A percentile compares a stretch with the other conserved stretches of the same genome.
Evolutionary conservation across 2,797 vertebrate genomes (phyloP).

Genomic region (Hapalemur alaotrensis): DNA sequence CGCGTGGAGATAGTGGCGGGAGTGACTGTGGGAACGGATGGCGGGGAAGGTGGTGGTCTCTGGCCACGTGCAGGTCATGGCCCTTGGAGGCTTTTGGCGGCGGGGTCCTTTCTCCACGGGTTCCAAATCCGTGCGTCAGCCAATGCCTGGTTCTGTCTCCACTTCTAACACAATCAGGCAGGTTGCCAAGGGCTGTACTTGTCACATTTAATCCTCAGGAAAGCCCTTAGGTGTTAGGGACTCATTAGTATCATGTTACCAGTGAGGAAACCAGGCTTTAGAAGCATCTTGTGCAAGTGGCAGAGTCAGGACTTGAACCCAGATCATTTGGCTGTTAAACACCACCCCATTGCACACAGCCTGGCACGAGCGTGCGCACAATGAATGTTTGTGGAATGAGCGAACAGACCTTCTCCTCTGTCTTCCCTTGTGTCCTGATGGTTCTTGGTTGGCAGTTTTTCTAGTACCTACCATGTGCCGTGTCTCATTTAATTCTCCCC

Average conservation of each 20-base stretch:
- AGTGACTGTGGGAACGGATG: not conserved
- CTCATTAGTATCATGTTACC: rapidly evolving
- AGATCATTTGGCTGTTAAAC: not conserved
- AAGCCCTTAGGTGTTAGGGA: not conserved
- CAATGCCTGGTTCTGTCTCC: not conserved
- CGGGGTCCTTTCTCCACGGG: not conserved
- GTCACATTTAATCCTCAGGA: not conserved
- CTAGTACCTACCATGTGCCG: rapidly evolving
- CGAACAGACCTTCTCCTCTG: not conserved
- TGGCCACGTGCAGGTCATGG: rapidly evolving
- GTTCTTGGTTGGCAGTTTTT: not conserved
- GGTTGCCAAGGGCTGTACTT: not conserved
- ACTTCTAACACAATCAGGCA: not conserved
- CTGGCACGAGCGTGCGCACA: rapidly evolving
- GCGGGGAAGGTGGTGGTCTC: not conserved
- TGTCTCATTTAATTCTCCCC: not conserved
- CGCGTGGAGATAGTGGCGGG: not conserved
- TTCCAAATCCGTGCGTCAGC: too few species aligned
- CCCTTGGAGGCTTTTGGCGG: not conserved
- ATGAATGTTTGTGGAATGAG: not conserved
- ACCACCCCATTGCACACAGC: conserved; percentile 26
- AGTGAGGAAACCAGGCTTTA: not conserved
- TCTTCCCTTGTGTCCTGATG: not conserved
- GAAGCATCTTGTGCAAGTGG: not conserved
- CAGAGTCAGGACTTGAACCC: not conserved